Conservation (phyloP, 1,140 invertebrate genomes). For the Drosophila parvula region DNA sequence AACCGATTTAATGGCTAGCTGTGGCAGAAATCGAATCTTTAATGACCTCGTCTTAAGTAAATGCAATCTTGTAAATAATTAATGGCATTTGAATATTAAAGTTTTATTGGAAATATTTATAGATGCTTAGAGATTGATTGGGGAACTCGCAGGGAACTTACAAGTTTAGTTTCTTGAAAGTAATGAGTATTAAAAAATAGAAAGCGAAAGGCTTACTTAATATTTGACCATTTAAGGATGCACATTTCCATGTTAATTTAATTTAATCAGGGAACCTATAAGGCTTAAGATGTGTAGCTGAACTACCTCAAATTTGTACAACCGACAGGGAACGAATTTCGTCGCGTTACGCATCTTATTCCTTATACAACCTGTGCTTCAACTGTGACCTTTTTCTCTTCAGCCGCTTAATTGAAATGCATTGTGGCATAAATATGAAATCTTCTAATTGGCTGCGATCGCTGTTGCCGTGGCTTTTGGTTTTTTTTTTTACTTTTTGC, state of each 20-base stretch:
- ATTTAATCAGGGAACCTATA: no score
- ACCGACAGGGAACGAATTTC: no score
- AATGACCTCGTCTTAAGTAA: constrained; percentile 19
- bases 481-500: neutral
- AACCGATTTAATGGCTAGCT: neutral
- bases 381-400: constrained; percentile 38
- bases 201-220: no score
- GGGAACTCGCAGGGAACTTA: no score
- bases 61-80: constrained; percentile 9
- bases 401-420: constrained; percentile 65
- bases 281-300: no score
- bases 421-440: constrained; percentile 73
- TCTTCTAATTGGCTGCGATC: constrained; percentile 71
- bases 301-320: no score
- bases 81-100: constrained; percentile 4
- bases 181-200: neutral
- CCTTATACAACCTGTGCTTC: neutral
- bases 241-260: no score
- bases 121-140: neutral
- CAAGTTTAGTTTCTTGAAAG: neutral
- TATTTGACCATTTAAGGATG: no score
- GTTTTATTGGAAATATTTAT: constrained; percentile 6
- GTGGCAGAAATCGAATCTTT: neutral
- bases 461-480: constrained; percentile 28
- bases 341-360: no score